These are phyloP conservation scores for Scaptomyza cyrtandrae DNA, from an alignment of 2,888 invertebrate genomes.

Conservation along the genomic window DNA sequence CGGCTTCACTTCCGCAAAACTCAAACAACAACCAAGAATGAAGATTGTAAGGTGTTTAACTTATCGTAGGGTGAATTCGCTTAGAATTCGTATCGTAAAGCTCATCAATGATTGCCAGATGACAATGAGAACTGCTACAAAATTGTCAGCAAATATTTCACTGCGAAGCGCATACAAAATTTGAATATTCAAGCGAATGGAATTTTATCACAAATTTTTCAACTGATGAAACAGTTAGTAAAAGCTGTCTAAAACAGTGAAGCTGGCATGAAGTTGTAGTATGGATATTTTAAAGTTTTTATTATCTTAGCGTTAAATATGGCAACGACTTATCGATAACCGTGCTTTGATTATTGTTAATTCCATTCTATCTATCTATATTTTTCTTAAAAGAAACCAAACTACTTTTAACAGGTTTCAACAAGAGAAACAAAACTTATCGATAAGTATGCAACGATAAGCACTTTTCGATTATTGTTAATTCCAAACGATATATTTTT, in stretches of 20 bases:
- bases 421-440: background rate
- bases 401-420: too few species aligned
- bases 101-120: background rate
- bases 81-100: background rate
- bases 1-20: conserved; percentile 2
- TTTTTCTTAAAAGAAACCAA: too few species aligned
- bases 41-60: background rate
- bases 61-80: background rate
- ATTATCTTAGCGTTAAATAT: background rate
- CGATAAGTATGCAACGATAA: background rate
- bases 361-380: too few species aligned
- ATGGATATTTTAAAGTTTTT: too few species aligned
- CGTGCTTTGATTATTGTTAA: background rate
- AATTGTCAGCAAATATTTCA: background rate
- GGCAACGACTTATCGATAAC: background rate
- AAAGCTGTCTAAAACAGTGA: too few species aligned
- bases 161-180: background rate
- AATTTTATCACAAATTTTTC: conserved; percentile 1
- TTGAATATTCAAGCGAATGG: background rate
- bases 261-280: background rate
- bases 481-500: too few species aligned
- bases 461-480: background rate
- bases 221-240: background rate
- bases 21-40: background rate
- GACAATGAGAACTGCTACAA: background rate